phyloP scores from a whole-genome alignment of 2,888 invertebrate species.

The Podotricha telesiphe region DNA sequence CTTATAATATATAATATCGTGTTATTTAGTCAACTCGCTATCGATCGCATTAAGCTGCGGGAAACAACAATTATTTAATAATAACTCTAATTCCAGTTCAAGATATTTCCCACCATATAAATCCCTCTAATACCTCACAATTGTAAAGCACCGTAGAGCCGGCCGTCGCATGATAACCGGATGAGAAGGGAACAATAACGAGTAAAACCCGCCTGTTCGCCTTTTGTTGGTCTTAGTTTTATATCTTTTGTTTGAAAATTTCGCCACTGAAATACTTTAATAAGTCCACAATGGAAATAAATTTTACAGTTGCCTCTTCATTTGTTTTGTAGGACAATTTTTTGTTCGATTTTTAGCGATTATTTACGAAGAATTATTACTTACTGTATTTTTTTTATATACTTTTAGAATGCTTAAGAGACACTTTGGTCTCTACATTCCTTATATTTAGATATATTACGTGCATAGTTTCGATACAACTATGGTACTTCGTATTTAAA shows the following conservation, averaged over 20 bases:
- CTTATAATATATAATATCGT: too few species aligned
- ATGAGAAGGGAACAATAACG: conserved; percentile 42
- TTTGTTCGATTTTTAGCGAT: not conserved
- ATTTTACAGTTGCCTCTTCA: not conserved
- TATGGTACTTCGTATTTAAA: too few species aligned
- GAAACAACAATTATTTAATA: too few species aligned
- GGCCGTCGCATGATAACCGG: conserved; percentile 40
- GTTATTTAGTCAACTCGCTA: too few species aligned
- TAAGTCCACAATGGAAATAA: conserved; percentile 9
- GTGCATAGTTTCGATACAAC: too few species aligned
- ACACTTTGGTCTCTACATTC: too few species aligned
- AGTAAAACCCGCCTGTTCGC: conserved; percentile 21
- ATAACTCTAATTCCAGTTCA: not conserved
- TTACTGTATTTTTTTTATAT: not conserved
- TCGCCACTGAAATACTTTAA: conserved; percentile 4
- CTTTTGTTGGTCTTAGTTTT: conserved; percentile 11
- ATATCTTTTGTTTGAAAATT: conserved; percentile 15
- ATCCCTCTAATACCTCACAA: conserved; percentile 4
- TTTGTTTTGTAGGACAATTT: too few species aligned
- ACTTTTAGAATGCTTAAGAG: too few species aligned
- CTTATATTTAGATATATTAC: too few species aligned
- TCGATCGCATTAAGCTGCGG: too few species aligned
- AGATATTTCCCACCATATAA: not conserved
- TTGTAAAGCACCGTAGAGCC: conserved; percentile 24
- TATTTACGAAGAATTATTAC: not conserved